Conservation (phyloP, 2,888 invertebrate species). For the Drosophila fungiperda region DNA sequence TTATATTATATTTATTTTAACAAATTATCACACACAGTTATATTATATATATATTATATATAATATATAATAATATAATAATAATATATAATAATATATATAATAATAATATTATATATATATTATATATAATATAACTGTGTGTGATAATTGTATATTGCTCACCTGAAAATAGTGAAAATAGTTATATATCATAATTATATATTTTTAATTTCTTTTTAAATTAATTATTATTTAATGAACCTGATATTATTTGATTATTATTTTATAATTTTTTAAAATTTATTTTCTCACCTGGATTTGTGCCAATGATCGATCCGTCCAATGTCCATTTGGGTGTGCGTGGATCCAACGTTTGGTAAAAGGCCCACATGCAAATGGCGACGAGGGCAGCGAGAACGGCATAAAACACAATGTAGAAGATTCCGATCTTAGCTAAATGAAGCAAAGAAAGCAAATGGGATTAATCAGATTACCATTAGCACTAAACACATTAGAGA, state of each 20-base stretch:
- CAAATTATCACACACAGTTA: no score
- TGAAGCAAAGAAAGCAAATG: background rate
- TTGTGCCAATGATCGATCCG: conserved; percentile 95
- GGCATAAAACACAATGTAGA: conserved; percentile 97
- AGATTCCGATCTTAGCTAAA: conserved; percentile 95
- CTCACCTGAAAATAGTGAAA: no score
- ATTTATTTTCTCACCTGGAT: conserved; percentile 88
- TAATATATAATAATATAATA: no score
- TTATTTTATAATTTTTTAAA: background rate
- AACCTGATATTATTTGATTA: background rate
- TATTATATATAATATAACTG: no score
- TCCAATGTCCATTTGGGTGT: conserved; percentile 95
- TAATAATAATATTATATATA: no score
- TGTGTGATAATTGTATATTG: no score
- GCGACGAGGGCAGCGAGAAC: conserved; percentile 96
- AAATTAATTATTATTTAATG: no score
- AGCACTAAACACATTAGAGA: conserved; percentile 24
- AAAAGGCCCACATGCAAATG: conserved; percentile 97
- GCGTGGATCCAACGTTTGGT: conserved; percentile 94
- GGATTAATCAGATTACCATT: conserved; percentile 39
- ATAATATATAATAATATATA: no score
- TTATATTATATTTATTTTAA: background rate
- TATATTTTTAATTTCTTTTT: no score
- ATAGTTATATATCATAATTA: no score
- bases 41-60: no score